Evolutionary conservation across 2,888 invertebrate genomes (phyloP).

Genomic region (Augochlorella aurata): DNA sequence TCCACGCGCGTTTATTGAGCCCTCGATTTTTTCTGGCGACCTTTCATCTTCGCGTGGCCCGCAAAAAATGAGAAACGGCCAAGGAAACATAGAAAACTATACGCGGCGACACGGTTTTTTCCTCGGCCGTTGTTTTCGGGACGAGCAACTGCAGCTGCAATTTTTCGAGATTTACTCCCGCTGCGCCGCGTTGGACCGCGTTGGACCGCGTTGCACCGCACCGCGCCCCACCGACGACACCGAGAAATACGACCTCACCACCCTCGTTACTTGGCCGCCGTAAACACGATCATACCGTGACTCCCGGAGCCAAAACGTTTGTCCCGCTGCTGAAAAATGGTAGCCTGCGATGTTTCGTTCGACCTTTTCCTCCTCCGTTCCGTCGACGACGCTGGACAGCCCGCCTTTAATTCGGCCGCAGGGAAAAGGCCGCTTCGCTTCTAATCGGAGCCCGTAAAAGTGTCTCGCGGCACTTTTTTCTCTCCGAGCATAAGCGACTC

Average conservation of each 20-base stretch:
- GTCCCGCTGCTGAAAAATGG: constrained; percentile 45
- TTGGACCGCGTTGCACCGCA: not conserved
- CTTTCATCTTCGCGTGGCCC: constrained; percentile 25
- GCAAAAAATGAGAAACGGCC: not conserved
- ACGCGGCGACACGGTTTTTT: constrained; percentile 30
- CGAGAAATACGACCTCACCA: constrained; percentile 57
- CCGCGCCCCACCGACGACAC: not conserved
- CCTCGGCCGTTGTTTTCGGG: constrained; percentile 28
- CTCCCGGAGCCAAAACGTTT: constrained; percentile 42
- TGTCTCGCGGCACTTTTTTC: not conserved
- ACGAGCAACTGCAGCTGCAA: constrained; percentile 29
- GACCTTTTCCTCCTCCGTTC: constrained; percentile 9
- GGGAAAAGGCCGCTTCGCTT: not conserved
- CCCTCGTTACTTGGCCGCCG: constrained; percentile 56
- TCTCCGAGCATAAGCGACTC: not conserved
- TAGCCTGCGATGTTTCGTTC: constrained; percentile 34
- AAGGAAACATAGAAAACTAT: constrained; percentile 21
- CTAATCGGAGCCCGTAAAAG: not conserved
- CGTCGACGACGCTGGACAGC: not conserved
- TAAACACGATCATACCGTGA: constrained; percentile 69
- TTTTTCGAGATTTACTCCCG: constrained; percentile 65
- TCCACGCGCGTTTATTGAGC: constrained; percentile 48
- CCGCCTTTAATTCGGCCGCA: constrained; percentile 9
- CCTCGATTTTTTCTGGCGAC: constrained; percentile 26
- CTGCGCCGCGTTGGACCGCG: too few species aligned